Percentiles rank a stretch among this genome's conserved stretches.
Evolutionary conservation across 2,797 vertebrate genomes (phyloP).

Genomic region (Gobionotothen gibberifrons): DNA sequence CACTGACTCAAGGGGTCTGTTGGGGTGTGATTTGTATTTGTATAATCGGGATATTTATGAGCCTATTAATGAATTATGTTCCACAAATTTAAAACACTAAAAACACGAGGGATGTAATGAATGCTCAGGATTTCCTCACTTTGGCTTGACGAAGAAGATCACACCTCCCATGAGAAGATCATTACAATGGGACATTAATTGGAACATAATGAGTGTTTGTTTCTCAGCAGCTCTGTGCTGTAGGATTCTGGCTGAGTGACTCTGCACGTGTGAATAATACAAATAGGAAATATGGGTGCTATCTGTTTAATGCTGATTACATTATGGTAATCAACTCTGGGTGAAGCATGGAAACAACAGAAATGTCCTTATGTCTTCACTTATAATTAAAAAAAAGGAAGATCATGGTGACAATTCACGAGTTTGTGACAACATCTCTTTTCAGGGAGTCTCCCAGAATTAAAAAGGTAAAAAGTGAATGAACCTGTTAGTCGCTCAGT

Average conservation of each 20-base stretch:
- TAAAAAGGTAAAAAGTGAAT: slow-evolving; percentile 54
- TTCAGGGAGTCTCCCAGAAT: slow-evolving; percentile 33
- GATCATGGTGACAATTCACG: background rate
- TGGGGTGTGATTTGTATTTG: slow-evolving; percentile 53
- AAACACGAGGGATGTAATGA: slow-evolving; percentile 71
- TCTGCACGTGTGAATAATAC: slow-evolving; percentile 67
- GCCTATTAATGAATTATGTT: slow-evolving; percentile 66
- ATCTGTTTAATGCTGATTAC: slow-evolving; percentile 72
- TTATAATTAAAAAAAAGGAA: slow-evolving; percentile 58
- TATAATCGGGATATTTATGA: slow-evolving; percentile 69
- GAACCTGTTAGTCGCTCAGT: slow-evolving; percentile 49
- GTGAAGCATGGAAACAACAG: slow-evolving; percentile 41
- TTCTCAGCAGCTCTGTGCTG: slow-evolving; percentile 53
- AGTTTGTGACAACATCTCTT: slow-evolving; percentile 27
- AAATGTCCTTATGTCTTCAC: slow-evolving; percentile 47
- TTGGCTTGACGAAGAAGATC: slow-evolving; percentile 63
- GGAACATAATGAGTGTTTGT: slow-evolving; percentile 80
- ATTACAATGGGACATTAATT: slow-evolving; percentile 79
- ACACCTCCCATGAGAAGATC: slow-evolving; percentile 67
- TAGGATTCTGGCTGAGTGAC: slow-evolving; percentile 70
- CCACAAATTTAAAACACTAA: slow-evolving; percentile 66
- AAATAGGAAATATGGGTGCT: slow-evolving; percentile 64
- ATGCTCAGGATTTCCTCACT: slow-evolving; percentile 64
- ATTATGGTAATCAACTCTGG: slow-evolving; percentile 70
- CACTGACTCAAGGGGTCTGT: slow-evolving; percentile 65